Percentiles rank a stretch among this genome's conserved stretches.
phyloP scores from a whole-genome alignment of 1,140 invertebrate genomes.

The Elysia chlorotica region DNA sequence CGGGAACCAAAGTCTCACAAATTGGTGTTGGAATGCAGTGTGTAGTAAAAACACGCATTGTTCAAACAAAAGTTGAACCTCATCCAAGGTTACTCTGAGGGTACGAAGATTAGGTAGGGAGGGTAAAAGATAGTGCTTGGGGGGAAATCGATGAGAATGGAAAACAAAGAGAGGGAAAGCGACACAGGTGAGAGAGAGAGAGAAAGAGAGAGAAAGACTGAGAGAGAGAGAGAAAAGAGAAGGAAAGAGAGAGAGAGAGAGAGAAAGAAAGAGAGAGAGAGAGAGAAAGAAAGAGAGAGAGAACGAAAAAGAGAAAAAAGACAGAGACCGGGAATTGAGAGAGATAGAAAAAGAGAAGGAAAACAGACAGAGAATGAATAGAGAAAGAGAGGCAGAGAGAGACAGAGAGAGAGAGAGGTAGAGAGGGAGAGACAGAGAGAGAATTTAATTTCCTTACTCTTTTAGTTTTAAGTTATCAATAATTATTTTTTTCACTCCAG shows the following conservation, averaged over 20 bases:
- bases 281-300: slow-evolving; percentile 8
- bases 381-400: too few species aligned
- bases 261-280: not conserved
- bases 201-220: slow-evolving; percentile 3
- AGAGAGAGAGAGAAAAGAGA: not conserved
- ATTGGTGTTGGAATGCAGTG: too few species aligned
- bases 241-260: not conserved
- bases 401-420: too few species aligned
- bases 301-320: not conserved
- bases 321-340: not conserved
- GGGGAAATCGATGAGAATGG: too few species aligned
- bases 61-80: too few species aligned
- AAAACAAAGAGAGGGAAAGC: not conserved
- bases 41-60: too few species aligned
- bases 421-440: too few species aligned
- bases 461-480: not conserved
- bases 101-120: too few species aligned
- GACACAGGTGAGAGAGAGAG: not conserved
- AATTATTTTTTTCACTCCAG: not conserved
- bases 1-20: too few species aligned
- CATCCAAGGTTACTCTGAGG: too few species aligned
- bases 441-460: too few species aligned
- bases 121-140: too few species aligned
- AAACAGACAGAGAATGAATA: not conserved
- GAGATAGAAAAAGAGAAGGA: not conserved